phyloP scores from a whole-genome alignment of 2,113 vertebrate species.

The Mormyrus iriodes region DNA sequence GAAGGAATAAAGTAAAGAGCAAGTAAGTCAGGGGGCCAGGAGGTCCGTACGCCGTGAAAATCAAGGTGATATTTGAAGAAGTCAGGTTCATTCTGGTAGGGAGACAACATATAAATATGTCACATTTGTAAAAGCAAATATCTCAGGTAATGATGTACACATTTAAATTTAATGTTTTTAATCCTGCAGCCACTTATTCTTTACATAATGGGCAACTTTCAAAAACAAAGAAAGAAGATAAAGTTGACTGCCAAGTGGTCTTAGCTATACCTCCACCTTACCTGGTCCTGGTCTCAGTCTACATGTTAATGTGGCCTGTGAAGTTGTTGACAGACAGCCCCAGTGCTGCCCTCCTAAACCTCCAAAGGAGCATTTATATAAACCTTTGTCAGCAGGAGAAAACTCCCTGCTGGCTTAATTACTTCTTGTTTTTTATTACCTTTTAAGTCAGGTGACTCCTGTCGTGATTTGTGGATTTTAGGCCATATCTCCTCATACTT shows the following conservation, averaged over 20 bases:
- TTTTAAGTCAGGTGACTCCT: not conserved
- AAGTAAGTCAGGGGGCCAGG: constrained; percentile 30
- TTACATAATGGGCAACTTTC: not conserved
- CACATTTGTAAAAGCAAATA: not conserved
- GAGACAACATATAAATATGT: not conserved
- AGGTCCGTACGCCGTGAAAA: constrained; percentile 39
- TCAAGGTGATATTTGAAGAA: constrained; percentile 29
- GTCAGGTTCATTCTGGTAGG: not conserved
- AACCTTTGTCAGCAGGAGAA: not conserved
- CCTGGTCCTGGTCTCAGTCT: not conserved
- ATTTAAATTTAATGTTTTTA: not conserved
- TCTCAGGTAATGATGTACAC: not conserved
- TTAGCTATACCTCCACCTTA: not conserved
- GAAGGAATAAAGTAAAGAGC: constrained; percentile 32
- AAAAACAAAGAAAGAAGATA: not conserved
- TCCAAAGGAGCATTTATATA: not conserved
- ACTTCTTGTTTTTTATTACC: not conserved
- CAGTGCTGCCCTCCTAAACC: not conserved
- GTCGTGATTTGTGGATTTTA: not conserved
- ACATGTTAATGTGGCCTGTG: not conserved
- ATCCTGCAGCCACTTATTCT: not conserved
- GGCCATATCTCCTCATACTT: not conserved
- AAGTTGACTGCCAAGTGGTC: not conserved
- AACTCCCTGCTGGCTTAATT: constrained; percentile 2
- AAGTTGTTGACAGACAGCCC: not conserved